A percentile compares a stretch with the other conserved stretches of the same genome.
Evolutionary conservation across 2,797 vertebrate genomes (phyloP).

Genomic region (Anguilla marmorata): DNA sequence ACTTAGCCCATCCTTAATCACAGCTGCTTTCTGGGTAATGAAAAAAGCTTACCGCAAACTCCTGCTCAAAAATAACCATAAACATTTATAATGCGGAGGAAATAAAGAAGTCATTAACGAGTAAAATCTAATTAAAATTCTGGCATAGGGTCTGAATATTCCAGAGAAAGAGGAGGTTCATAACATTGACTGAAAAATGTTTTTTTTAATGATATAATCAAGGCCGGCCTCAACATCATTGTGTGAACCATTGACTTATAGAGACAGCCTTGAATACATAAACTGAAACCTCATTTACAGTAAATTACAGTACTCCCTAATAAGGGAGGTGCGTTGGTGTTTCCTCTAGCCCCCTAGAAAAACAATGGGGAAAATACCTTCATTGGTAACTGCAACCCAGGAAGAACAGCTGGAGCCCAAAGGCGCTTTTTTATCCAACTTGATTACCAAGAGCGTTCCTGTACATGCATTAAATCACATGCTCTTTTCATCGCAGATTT

Average conservation of each 20-base stretch:
- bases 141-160: not conserved
- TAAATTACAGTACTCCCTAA: not conserved
- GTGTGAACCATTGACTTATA: not conserved
- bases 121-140: not conserved
- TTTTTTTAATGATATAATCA: not conserved
- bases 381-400: not conserved
- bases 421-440: not conserved
- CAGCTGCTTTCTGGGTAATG: constrained; percentile 17
- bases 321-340: not conserved
- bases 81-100: not conserved
- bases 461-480: not conserved
- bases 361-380: not conserved
- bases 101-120: not conserved
- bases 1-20: constrained; percentile 3
- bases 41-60: constrained; percentile 25
- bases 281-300: not conserved
- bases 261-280: not conserved
- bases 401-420: not conserved
- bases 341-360: not conserved
- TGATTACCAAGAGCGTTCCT: not conserved
- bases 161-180: not conserved
- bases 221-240: not conserved
- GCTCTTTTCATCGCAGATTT: not conserved
- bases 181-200: not conserved
- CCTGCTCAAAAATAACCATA: not conserved